Evolutionary conservation across 2,797 vertebrate species (phyloP).

Genomic region (Sylvia borin): DNA sequence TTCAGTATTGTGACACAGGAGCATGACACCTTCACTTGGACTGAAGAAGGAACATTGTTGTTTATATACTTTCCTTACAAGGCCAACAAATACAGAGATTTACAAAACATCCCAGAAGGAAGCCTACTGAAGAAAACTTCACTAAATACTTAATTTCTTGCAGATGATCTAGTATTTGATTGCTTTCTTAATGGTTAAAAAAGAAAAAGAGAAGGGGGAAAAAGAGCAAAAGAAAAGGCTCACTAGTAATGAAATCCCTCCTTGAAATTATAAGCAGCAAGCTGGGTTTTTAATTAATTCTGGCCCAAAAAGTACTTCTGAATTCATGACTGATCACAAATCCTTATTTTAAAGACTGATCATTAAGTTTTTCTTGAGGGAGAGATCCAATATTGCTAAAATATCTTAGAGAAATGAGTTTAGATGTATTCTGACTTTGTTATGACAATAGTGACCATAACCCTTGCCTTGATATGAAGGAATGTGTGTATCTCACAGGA

Average conservation of each 20-base stretch:
- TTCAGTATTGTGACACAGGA: neutral
- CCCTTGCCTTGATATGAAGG: neutral
- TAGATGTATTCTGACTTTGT: neutral
- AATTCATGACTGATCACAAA: conserved; percentile 24
- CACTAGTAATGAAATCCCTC: neutral
- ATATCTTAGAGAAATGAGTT: neutral
- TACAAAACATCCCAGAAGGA: neutral
- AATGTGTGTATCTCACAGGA: conserved; percentile 40
- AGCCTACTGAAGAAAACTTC: neutral
- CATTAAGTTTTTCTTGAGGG: neutral
- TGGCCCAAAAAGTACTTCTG: conserved; percentile 39
- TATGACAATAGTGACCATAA: conserved; percentile 10
- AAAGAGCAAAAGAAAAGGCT: neutral
- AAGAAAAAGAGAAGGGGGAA: accelerated
- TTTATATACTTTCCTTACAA: neutral
- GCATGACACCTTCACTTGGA: neutral
- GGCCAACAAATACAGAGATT: neutral
- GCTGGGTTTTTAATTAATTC: conserved; percentile 29
- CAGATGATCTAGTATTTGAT: neutral
- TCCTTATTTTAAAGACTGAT: conserved; percentile 5
- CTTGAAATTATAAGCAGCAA: neutral
- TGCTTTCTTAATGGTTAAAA: neutral
- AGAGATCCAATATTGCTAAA: neutral
- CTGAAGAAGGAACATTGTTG: neutral
- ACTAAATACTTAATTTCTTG: neutral